A percentile compares a stretch with the other conserved stretches of the same genome.
phyloP scores from a whole-genome alignment of 1,140 invertebrate genomes.

The Ylistrum balloti region DNA sequence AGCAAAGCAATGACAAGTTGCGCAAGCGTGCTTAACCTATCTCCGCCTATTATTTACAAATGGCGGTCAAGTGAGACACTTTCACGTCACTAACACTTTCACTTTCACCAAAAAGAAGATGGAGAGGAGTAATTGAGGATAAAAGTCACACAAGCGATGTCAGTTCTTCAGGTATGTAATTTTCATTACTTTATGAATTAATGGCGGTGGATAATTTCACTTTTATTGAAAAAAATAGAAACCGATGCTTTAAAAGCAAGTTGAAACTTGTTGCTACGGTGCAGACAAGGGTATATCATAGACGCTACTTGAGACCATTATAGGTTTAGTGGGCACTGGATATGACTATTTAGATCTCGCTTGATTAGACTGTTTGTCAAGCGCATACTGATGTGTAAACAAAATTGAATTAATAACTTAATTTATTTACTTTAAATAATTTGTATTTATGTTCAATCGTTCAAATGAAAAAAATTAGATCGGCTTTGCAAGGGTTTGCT shows the following conservation, averaged over 20 bases:
- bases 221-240: slow-evolving; percentile 19
- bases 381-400: not conserved
- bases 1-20: not conserved
- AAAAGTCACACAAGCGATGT: not conserved
- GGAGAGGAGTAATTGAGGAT: not conserved
- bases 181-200: not conserved
- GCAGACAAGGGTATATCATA: slow-evolving; percentile 24
- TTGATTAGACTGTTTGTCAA: slow-evolving; percentile 26
- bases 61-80: slow-evolving; percentile 31
- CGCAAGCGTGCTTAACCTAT: slow-evolving; percentile 13
- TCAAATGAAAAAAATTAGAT: slow-evolving; percentile 26
- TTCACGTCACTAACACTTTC: slow-evolving; percentile 38
- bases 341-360: slow-evolving; percentile 32
- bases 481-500: not conserved
- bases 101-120: slow-evolving; percentile 6
- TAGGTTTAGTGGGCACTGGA: slow-evolving; percentile 25
- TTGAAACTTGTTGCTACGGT: slow-evolving; percentile 29
- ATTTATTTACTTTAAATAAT: slow-evolving; percentile 37
- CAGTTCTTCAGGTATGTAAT: not conserved
- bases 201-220: not conserved
- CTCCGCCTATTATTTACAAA: slow-evolving; percentile 29
- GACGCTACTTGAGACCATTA: slow-evolving; percentile 13
- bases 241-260: not conserved
- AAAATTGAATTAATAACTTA: slow-evolving; percentile 36
- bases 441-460: slow-evolving; percentile 14